These are phyloP conservation scores for Notodonta dromedarius DNA, from an alignment of 2,888 invertebrate genomes.

Conservation along the genomic window DNA sequence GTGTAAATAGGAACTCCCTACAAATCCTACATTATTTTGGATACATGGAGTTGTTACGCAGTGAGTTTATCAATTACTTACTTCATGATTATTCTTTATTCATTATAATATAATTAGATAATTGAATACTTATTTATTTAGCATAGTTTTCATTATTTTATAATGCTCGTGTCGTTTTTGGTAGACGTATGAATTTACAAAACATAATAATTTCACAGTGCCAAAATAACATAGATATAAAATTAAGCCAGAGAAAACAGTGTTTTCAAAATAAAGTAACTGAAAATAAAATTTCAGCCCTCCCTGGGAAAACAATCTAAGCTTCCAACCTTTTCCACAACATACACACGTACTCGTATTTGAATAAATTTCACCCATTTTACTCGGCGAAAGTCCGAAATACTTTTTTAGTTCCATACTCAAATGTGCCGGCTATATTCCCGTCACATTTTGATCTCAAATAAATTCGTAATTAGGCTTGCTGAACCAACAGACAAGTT, in stretches of 20 bases:
- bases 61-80: too few species aligned
- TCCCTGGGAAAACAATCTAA: conserved; percentile 13
- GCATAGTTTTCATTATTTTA: too few species aligned
- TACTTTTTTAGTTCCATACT: conserved; percentile 5
- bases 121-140: too few species aligned
- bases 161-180: too few species aligned
- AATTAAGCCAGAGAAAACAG: background rate
- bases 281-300: conserved; percentile 7
- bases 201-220: background rate
- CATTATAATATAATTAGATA: too few species aligned
- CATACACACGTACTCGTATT: conserved; percentile 13
- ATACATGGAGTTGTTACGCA: background rate
- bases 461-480: conserved; percentile 6
- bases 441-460: conserved; percentile 26
- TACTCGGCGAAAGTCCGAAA: background rate
- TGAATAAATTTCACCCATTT: conserved; percentile 16
- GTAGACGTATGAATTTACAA: too few species aligned
- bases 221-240: conserved; percentile 5
- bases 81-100: too few species aligned
- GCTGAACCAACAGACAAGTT: conserved; percentile 1
- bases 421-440: conserved; percentile 16
- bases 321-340: conserved; percentile 12
- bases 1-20: background rate
- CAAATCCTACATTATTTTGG: background rate
- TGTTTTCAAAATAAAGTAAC: too few species aligned